Conservation (phyloP, 1,140 invertebrate genomes). For the Drosophila simulans region DNA sequence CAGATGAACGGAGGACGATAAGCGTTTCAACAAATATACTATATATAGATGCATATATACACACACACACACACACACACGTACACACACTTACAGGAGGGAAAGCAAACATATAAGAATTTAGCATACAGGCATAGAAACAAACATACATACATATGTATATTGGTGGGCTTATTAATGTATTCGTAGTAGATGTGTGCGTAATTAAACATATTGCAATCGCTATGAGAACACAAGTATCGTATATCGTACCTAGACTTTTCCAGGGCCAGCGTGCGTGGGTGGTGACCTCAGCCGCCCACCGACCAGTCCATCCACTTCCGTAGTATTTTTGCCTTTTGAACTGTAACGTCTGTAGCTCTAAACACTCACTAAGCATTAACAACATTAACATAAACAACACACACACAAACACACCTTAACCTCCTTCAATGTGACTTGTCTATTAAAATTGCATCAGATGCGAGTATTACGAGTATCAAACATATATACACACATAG, state of each 20-base stretch:
- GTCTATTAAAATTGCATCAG: constrained; percentile 76
- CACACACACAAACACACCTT: constrained; percentile 31
- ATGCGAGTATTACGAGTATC: constrained; percentile 58
- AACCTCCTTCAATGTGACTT: constrained; percentile 83
- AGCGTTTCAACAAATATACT: constrained; percentile 62
- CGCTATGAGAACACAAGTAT: constrained; percentile 32
- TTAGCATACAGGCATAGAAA: constrained; percentile 48
- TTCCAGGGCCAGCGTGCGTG: constrained; percentile 20
- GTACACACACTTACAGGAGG: constrained; percentile 22
- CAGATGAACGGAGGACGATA: constrained; percentile 46
- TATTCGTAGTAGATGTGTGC: constrained; percentile 66
- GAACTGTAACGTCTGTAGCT: constrained; percentile 57
- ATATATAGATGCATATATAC: constrained; percentile 41
- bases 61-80: constrained; percentile 24
- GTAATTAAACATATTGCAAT: constrained; percentile 47
- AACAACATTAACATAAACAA: background rate
- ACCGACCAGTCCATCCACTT: constrained; percentile 26
- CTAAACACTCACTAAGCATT: constrained; percentile 29
- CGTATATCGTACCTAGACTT: constrained; percentile 39
- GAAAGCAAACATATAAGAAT: constrained; percentile 42
- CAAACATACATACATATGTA: constrained; percentile 55
- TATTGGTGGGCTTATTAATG: constrained; percentile 73
- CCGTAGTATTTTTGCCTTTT: constrained; percentile 54
- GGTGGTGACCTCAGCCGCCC: constrained; percentile 5
- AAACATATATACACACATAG: constrained; percentile 50